phyloP scores from a whole-genome alignment of 2,888 invertebrate genomes.

The Eristalis arbustorum region DNA sequence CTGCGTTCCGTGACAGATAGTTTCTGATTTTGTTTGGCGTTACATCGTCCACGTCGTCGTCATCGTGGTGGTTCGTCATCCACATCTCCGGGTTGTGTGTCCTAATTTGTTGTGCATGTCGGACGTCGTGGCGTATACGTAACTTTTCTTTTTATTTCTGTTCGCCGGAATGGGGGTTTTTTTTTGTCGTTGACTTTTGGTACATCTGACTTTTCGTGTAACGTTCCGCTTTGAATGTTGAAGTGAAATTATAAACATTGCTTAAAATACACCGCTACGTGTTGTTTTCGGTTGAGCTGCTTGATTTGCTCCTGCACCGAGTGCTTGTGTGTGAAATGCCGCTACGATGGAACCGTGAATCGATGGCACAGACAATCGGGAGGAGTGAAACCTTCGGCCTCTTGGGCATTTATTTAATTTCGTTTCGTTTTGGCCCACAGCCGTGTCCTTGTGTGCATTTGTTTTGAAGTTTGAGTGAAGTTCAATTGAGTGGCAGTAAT shows the following conservation, averaged over 20 bases:
- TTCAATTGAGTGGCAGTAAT: conserved; percentile 6
- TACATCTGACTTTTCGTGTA: neutral
- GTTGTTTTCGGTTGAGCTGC: conserved; percentile 4
- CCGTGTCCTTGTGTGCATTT: neutral
- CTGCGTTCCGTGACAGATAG: neutral
- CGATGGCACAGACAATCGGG: conserved; percentile 25
- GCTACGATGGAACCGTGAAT: conserved; percentile 11
- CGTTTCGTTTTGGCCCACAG: neutral
- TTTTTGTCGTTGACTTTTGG: neutral
- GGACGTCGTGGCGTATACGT: conserved; percentile 51
- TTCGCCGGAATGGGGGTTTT: neutral
- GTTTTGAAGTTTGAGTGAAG: conserved; percentile 18
- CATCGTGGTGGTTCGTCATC: conserved; percentile 21
- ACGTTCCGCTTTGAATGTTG: conserved; percentile 33
- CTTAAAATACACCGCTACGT: conserved; percentile 8
- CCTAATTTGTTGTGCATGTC: conserved; percentile 24
- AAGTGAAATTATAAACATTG: conserved; percentile 48
- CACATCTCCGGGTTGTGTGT: conserved; percentile 24
- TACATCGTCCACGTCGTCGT: conserved; percentile 11
- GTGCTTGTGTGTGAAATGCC: neutral
- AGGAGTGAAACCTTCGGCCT: conserved; percentile 1
- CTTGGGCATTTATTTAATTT: conserved; percentile 35
- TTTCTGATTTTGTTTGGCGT: conserved; percentile 2
- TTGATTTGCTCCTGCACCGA: neutral
- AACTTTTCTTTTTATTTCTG: conserved; percentile 9